Evolutionary conservation across 2,113 vertebrate genomes (phyloP).

Genomic region (Petaurus breviceps): DNA sequence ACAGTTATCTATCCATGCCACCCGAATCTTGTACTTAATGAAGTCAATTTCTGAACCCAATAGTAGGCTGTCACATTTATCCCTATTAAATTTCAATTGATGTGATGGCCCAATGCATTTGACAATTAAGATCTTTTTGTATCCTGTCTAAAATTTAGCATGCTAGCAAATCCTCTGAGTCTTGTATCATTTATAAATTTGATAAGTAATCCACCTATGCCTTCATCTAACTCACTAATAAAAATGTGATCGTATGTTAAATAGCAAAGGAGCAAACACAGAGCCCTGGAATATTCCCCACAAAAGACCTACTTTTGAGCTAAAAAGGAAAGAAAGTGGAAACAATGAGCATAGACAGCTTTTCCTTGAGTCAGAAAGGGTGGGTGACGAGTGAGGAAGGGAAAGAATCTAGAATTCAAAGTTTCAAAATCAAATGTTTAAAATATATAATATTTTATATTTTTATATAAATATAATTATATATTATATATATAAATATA

Average conservation of each 20-base stretch:
- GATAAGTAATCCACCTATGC: neutral
- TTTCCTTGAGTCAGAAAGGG: neutral
- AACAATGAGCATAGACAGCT: neutral
- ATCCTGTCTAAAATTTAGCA: neutral
- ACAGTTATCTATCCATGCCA: neutral
- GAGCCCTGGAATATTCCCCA: neutral
- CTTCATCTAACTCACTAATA: neutral
- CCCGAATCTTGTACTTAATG: neutral
- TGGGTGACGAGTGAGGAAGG: no score
- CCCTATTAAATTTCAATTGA: neutral
- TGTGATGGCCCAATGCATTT: neutral
- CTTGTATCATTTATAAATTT: neutral
- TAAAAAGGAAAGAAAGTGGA: neutral
- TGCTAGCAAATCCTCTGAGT: neutral
- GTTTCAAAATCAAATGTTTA: no score
- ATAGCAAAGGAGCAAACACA: neutral
- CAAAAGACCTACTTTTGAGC: neutral
- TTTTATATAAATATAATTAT: no score
- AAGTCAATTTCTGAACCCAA: neutral
- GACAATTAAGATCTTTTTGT: neutral
- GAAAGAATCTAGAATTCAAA: no score
- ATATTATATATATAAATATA: no score
- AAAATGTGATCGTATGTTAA: no score
- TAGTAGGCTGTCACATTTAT: neutral
- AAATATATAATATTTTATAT: no score